Evolutionary conservation across 2,888 invertebrate genomes (phyloP), one percentile per base, ranked within the genome.

Genomic region (Keiferia lycopersicella): DNA sequence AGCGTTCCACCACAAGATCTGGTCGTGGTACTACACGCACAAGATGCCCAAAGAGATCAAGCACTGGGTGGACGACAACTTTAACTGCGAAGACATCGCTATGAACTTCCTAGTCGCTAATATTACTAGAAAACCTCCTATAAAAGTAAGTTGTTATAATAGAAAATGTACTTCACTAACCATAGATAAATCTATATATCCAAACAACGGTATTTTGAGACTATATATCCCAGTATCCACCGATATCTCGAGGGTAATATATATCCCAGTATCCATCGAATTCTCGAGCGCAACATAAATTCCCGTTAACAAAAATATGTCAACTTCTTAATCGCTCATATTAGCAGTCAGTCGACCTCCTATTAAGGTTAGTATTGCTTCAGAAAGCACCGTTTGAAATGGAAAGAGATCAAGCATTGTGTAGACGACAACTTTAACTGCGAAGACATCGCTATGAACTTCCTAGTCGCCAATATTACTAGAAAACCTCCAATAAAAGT

Each of bases 401-500:
- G 96, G 0, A 93, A 94, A 0, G 94, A 95, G 74, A 95, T 98
- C 53, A 95, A 96, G 66, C 92, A 94, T 63, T 98, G 97, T 97
- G 98, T 98, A 0, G 98, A 99, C 82, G 95, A 96, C 16, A 96
- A 97, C 79, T 98, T 98, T 96, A 99, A 99, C 87, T 99, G 98
- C 82, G 99, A 99, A 85, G 98, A 99, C 81, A 98, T 99, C 73
- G 98, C 98, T 0, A 98, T 99, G 98, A 99, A 99, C 87, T 99
- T 98, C 88, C 93, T 99, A 4, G 96, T 99, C 38, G 96, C 98
- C 2, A 98, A 98, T 82, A 88, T 96, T 18, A 98, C 98, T 0
- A 96, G 96, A 73, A 98, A 98, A 88, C 96, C 98, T 1, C 98
- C 98, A 0, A 97, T 99, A 64, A 97, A 97, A 92, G 96, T 96